A percentile compares a stretch with the other conserved stretches of the same genome.
Evolutionary conservation across 2,797 vertebrate genomes (phyloP).

Genomic region (Lates japonicus): DNA sequence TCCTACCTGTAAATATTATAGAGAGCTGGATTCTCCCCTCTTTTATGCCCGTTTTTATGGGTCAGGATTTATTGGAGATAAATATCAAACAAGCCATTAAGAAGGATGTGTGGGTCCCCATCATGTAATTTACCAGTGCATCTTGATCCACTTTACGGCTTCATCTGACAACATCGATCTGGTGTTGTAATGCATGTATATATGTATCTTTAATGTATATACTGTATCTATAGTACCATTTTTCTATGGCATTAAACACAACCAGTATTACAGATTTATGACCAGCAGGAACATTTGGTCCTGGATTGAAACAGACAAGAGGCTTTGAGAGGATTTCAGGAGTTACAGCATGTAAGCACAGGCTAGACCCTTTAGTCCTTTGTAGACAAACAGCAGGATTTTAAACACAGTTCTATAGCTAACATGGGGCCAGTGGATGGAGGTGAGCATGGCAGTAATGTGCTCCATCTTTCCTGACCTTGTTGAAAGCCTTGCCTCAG

Average conservation of each 20-base stretch:
- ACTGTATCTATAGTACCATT: too few relatives aligned
- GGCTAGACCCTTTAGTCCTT: too few relatives aligned
- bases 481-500: background rate
- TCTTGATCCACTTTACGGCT: constrained; percentile 38
- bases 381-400: too few relatives aligned
- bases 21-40: constrained; percentile 30
- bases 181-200: constrained; percentile 45
- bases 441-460: background rate
- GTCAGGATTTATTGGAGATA: constrained; percentile 67
- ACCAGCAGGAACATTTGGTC: background rate
- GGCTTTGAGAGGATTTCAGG: background rate
- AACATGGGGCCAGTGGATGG: background rate
- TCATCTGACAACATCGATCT: constrained; percentile 44
- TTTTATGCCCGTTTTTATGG: constrained; percentile 50
- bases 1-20: constrained; percentile 70
- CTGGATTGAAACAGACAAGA: background rate
- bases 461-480: background rate
- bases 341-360: too few relatives aligned
- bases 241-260: too few relatives aligned
- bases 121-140: constrained; percentile 27
- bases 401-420: too few relatives aligned
- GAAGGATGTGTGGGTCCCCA: constrained; percentile 35
- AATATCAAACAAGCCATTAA: constrained; percentile 64
- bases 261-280: too few relatives aligned
- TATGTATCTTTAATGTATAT: background rate